Conservation (phyloP, 1,140 invertebrate species). For the Frieseomelitta varia region DNA sequence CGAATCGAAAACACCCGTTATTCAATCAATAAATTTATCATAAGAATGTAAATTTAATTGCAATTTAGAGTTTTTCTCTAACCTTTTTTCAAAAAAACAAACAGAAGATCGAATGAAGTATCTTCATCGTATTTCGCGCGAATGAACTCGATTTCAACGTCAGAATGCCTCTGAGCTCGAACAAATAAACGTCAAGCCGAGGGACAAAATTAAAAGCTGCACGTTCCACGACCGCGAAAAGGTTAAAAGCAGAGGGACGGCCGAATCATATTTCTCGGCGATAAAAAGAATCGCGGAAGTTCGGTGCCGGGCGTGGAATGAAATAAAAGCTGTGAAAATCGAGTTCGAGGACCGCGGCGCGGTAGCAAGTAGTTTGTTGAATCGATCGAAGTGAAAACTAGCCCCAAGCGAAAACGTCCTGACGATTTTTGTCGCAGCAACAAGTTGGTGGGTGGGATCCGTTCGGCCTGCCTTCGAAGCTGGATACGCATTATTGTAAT, state of each 20-base stretch:
- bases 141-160: neutral
- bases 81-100: neutral
- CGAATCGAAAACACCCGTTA: too few relatives aligned
- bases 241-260: neutral
- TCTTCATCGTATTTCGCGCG: neutral
- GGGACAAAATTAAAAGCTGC: neutral
- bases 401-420: conserved; percentile 57
- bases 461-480: conserved; percentile 48
- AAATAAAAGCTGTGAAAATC: conserved; percentile 63
- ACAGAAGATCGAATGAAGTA: neutral
- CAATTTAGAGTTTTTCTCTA: neutral
- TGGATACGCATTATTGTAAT: conserved; percentile 66
- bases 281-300: conserved; percentile 43
- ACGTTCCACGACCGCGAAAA: neutral
- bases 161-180: neutral
- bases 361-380: conserved; percentile 61
- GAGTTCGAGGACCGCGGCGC: conserved; percentile 27
- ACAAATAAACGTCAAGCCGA: neutral
- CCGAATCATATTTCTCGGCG: conserved; percentile 24
- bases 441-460: conserved; percentile 64
- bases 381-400: conserved; percentile 65
- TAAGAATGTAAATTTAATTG: neutral
- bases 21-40: neutral
- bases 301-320: conserved; percentile 34
- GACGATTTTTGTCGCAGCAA: conserved; percentile 71